Percentiles rank a stretch among this genome's conserved stretches.
phyloP scores from a whole-genome alignment of 1,140 invertebrate species.

The Drosophila eugracilis region DNA sequence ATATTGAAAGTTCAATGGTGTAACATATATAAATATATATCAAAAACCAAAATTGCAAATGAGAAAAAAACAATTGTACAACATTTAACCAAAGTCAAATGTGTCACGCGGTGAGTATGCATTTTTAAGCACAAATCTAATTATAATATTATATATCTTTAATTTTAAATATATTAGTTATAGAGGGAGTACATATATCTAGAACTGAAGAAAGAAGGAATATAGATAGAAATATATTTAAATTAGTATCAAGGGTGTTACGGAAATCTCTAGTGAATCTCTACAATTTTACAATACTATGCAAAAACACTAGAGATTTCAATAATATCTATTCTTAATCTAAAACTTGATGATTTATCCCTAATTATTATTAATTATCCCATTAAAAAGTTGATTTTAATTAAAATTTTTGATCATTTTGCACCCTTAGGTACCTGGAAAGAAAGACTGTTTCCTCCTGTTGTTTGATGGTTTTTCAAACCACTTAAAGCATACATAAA shows the following conservation, averaged over 20 bases:
- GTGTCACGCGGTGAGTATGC: constrained; percentile 81
- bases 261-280: background rate
- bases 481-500: constrained; percentile 78
- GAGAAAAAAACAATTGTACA: constrained; percentile 64
- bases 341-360: background rate
- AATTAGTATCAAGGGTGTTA: background rate
- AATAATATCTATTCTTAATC: background rate
- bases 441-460: constrained; percentile 85
- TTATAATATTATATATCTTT: background rate
- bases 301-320: background rate
- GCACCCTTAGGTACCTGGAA: constrained; percentile 81
- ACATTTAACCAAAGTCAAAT: constrained; percentile 78
- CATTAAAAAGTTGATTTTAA: background rate
- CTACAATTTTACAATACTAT: too few relatives aligned
- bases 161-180: constrained; percentile 2
- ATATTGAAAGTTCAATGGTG: constrained; percentile 62
- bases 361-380: background rate
- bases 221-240: background rate
- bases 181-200: too few relatives aligned
- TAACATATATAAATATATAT: constrained; percentile 57
- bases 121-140: background rate
- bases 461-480: constrained; percentile 85
- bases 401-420: background rate
- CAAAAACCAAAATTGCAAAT: constrained; percentile 31
- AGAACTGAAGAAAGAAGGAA: too few relatives aligned